Evolutionary conservation across 2,797 vertebrate species (phyloP), one percentile per base, ranked within the genome.

Genomic region (Sylvilagus floridanus): DNA sequence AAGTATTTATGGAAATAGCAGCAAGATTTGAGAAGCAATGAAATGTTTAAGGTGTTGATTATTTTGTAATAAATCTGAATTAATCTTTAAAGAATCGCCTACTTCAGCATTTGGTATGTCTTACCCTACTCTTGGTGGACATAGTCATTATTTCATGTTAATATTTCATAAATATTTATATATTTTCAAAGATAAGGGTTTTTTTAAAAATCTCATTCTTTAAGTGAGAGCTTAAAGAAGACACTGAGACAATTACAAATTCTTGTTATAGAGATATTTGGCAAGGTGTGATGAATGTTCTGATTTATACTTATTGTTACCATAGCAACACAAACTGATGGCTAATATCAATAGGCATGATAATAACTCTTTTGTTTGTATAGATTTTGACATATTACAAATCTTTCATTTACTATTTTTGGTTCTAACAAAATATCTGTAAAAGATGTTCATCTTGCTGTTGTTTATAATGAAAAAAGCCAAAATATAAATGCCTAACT

Each of bases 161-260:
- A 91, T 96, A 86, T 84, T 95, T 95, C 79, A 95, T 96, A 96
- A 96, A 97, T 95, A 95, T 90, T 93, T 97, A 91, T 93, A 11
- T 72, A 22, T 35, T 52, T 77, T 66, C 19, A 84, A 96, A 21
- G 52, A 7, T 8, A 79, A 91, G 1, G 6, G 21, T 65, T 83
- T 54, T 35, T 62, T 86, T 8, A 14, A 50, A 35, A 54, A 86
- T 71, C 35, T 95, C 65, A 84, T 89, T 90, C 47, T 96, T 94
- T 82, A 94, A 95, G 92, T 92, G 79, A 95, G 57, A 88, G 14
- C 82, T 93, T 92, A 54, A 52, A 86, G 82, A 30, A 54, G 90
- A 66, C n/a, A 84, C 21, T 14, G 68, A 50, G 24, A 83, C 73
- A 93, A 90, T 81, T 68, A 32, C 47, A 69, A 92, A 93, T 73